phyloP scores from a whole-genome alignment of 1,140 invertebrate species.

The Drosophila dunni region DNA sequence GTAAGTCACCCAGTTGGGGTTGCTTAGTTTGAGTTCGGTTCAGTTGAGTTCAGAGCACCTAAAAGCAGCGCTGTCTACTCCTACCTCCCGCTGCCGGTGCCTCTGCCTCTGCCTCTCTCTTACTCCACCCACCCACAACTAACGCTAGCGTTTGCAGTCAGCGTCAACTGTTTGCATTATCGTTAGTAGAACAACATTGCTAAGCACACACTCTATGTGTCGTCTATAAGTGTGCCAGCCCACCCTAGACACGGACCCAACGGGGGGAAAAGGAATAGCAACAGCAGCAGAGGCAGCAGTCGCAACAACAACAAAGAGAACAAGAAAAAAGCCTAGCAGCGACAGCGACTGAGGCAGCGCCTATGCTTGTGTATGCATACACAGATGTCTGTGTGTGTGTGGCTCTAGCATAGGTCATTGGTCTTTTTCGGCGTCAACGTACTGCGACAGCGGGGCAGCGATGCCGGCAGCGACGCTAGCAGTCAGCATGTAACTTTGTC shows the following conservation, averaged over 20 bases:
- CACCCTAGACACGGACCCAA: constrained; percentile 28
- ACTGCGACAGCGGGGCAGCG: constrained; percentile 72
- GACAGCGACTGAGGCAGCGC: constrained; percentile 44
- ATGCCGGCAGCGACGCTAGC: constrained; percentile 45
- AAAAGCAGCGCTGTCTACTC: constrained; percentile 54
- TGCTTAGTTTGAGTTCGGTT: constrained; percentile 50
- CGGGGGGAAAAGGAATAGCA: constrained; percentile 30
- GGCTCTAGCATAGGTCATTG: constrained; percentile 82
- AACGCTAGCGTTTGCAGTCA: constrained; percentile 8
- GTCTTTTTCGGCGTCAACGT: constrained; percentile 85
- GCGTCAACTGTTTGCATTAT: constrained; percentile 78
- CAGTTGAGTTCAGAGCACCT: constrained; percentile 77
- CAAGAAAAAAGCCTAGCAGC: constrained; percentile 53
- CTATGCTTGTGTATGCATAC: constrained; percentile 26
- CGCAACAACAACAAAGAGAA: constrained; percentile 27
- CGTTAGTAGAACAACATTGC: constrained; percentile 82
- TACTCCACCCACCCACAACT: background rate
- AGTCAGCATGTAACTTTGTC: constrained; percentile 75
- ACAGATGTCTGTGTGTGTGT: constrained; percentile 29
- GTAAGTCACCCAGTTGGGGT: constrained; percentile 56
- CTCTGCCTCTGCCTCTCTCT: constrained; percentile 4
- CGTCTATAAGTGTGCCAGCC: constrained; percentile 78
- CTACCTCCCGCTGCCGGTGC: constrained; percentile 22
- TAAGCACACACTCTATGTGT: constrained; percentile 71
- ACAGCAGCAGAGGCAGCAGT: constrained; percentile 21